Evolutionary conservation across 2,888 invertebrate genomes (phyloP), one percentile per base, ranked within the genome.

Genomic region (Metellina segmentata): DNA sequence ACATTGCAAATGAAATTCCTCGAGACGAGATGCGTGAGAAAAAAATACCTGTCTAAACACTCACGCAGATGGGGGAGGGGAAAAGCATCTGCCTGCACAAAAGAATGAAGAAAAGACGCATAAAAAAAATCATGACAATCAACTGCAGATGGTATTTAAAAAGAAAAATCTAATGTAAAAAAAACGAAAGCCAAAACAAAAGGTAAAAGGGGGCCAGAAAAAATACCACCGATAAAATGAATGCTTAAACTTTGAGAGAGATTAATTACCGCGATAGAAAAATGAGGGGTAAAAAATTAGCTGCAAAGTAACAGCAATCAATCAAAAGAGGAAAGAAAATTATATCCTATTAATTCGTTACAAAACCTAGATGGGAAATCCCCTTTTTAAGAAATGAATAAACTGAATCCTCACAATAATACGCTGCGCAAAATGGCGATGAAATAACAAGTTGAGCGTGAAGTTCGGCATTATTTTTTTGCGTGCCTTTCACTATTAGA

Each of bases 251-350:
- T 85, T 77, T 61, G 69, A 61, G 70, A 34, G 34, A 85, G 85
- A 85, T 77, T 85, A 85, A 85, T 85, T 77, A 78, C 85, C 19
- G 61, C 19, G 77, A 78, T 77, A 69, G 69, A 85, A 77, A 61
- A 48, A 53, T 34, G 52, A 52, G 52, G 77, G n/a, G 7, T 16
- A 34, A 72, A 69, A 81, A 81, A 69, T 69, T 82, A 19, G 70
- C 82, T 11, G 9, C n/a, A 85, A 85, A 77, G 77, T 53, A 49
- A 48, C 16, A 69, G 49, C 85, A 69, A 77, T 85, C 85, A 85
- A 77, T 85, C 85, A 85, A 77, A 85, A 85, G 9, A 16, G 51
- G 61, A 61, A 8, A 61, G 61, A 61, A 34, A 85, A 77, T 77
- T 78, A 85, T 85, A 77, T 48, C 69, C 49, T 52, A 77, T 61